A percentile compares a stretch with the other conserved stretches of the same genome.
Conservation (phyloP, 1,140 invertebrate species). For the Bactericera cockerelli region DNA sequence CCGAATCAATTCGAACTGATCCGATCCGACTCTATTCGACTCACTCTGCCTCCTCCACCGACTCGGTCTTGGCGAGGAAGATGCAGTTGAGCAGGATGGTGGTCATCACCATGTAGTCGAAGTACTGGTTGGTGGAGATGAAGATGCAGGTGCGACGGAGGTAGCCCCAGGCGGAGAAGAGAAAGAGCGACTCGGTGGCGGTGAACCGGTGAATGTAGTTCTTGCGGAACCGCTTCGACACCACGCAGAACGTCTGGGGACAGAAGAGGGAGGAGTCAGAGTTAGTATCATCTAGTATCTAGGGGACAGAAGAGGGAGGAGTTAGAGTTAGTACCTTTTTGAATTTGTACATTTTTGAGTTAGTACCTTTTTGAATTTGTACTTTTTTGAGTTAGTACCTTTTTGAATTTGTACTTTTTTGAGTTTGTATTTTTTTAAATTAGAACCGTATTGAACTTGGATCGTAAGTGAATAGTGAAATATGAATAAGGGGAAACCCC, state of each 20-base stretch:
- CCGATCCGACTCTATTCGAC: slow-evolving; percentile 30
- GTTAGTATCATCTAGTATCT: too few species aligned
- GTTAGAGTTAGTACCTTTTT: too few species aligned
- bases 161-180: slow-evolving; percentile 82
- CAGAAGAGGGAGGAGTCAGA: slow-evolving; percentile 26
- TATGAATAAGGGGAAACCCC: too few species aligned
- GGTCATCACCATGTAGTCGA: slow-evolving; percentile 90
- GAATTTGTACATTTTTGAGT: too few species aligned
- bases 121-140: slow-evolving; percentile 83
- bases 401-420: too few species aligned
- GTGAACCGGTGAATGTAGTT: slow-evolving; percentile 92
- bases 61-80: slow-evolving; percentile 88
- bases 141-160: slow-evolving; percentile 71
- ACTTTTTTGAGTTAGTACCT: too few species aligned
- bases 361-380: too few species aligned
- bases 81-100: slow-evolving; percentile 93
- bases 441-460: too few species aligned
- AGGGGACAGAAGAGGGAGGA: too few species aligned
- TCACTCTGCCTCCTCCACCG: slow-evolving; percentile 87
- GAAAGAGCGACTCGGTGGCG: slow-evolving; percentile 77
- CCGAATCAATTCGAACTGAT: too few species aligned
- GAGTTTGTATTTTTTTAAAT: too few species aligned
- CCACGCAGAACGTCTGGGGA: slow-evolving; percentile 94
- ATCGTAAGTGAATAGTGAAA: too few species aligned
- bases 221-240: slow-evolving; percentile 81